Percentiles rank a stretch among this genome's conserved stretches.
Evolutionary conservation across 1,140 invertebrate species (phyloP).

Genomic region (Sycophaga agraensis): DNA sequence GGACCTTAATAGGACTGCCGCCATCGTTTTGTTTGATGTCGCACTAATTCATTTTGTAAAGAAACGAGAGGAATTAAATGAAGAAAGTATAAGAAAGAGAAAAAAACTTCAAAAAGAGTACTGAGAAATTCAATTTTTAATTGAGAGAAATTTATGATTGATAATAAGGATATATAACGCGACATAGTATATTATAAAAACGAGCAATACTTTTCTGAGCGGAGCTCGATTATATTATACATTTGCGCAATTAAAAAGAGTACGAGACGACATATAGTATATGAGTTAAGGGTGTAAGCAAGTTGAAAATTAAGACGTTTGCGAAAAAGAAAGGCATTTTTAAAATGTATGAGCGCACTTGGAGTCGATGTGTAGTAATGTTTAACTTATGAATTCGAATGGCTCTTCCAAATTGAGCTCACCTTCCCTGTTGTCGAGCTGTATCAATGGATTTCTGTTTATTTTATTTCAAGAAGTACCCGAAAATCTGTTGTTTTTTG

Average conservation of each 20-base stretch:
- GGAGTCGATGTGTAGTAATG: background rate
- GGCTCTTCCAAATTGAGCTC: background rate
- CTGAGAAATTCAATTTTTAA: conserved; percentile 1
- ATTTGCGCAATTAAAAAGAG: background rate
- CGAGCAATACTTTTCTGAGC: conserved; percentile 11
- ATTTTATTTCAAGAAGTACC: too few species aligned
- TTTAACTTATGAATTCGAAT: background rate
- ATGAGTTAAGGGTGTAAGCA: background rate
- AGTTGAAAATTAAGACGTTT: background rate
- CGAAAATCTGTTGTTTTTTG: too few species aligned
- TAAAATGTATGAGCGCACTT: background rate
- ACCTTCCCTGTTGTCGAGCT: too few species aligned
- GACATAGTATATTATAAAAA: conserved; percentile 12
- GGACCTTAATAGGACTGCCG: conserved; percentile 3
- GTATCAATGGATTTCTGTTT: background rate
- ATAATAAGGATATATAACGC: conserved; percentile 15
- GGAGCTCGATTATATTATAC: background rate
- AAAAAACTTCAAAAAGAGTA: background rate
- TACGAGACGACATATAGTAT: background rate
- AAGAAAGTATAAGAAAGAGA: background rate
- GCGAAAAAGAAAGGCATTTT: conserved; percentile 4
- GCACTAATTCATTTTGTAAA: background rate
- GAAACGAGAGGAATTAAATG: background rate
- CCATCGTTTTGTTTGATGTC: conserved; percentile 9
- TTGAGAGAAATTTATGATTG: conserved; percentile 10